phyloP scores from a whole-genome alignment of 2,888 invertebrate species.

The Limenitis camilla region DNA sequence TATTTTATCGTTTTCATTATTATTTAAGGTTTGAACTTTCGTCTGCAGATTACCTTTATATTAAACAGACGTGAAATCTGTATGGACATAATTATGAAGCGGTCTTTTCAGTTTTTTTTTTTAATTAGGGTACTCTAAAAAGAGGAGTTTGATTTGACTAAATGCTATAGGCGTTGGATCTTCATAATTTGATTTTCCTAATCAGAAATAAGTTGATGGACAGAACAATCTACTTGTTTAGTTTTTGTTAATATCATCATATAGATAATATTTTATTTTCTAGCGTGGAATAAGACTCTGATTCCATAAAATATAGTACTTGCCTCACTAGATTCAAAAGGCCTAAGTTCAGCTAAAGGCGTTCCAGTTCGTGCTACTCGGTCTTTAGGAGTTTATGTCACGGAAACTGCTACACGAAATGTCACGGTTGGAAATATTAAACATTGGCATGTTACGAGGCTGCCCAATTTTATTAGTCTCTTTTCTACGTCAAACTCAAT shows the following conservation, averaged over 20 bases:
- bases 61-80: too few relatives aligned
- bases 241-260: too few relatives aligned
- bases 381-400: slow-evolving; percentile 22
- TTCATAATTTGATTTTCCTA: too few relatives aligned
- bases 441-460: slow-evolving; percentile 14
- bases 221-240: too few relatives aligned
- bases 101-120: too few relatives aligned
- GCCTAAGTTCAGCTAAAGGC: slow-evolving; percentile 24
- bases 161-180: too few relatives aligned
- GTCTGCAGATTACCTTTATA: neutral
- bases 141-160: too few relatives aligned
- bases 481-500: neutral
- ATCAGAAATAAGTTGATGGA: too few relatives aligned
- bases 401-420: slow-evolving; percentile 30
- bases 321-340: slow-evolving; percentile 13
- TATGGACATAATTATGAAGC: too few relatives aligned
- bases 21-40: neutral
- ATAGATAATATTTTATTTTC: neutral
- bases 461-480: slow-evolving; percentile 18
- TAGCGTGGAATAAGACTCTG: neutral
- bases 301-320: neutral
- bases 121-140: too few relatives aligned
- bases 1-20: slow-evolving; percentile 4
- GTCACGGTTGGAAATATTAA: slow-evolving; percentile 30
- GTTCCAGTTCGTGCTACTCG: slow-evolving; percentile 23